A percentile compares a stretch with the other conserved stretches of the same genome.
Conservation (phyloP, 2,797 vertebrate genomes). For the Prionace glauca region DNA sequence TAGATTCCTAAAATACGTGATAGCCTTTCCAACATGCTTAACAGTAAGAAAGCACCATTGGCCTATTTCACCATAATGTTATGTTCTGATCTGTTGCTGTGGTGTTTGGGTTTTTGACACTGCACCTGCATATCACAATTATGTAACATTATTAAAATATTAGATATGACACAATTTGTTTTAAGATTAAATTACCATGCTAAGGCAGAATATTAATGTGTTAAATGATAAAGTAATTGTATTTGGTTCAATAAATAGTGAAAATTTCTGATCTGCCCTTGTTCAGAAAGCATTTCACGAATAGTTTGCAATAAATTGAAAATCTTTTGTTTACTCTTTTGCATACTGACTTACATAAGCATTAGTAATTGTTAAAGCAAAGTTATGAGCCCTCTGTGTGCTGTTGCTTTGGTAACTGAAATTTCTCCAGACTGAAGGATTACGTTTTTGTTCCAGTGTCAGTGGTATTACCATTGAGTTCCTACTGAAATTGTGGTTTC, state of each 20-base stretch:
- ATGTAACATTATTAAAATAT: neutral
- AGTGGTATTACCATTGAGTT: neutral
- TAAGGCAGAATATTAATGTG: neutral
- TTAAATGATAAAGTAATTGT: neutral
- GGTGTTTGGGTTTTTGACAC: neutral
- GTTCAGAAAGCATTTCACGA: neutral
- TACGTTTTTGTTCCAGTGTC: neutral
- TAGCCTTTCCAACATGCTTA: neutral
- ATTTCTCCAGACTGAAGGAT: neutral
- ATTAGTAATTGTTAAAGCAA: slow-evolving; percentile 14
- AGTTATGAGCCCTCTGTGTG: neutral
- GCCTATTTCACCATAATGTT: neutral
- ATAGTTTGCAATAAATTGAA: neutral
- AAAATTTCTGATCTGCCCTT: neutral
- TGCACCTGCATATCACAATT: neutral
- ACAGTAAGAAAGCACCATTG: neutral
- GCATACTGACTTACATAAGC: neutral
- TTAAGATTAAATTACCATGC: neutral
- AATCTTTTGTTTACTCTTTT: neutral
- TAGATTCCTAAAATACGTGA: neutral
- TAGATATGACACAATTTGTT: neutral
- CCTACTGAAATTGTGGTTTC: neutral
- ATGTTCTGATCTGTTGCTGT: neutral
- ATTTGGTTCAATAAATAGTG: neutral
- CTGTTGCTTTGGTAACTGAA: slow-evolving; percentile 29